These are phyloP conservation scores for Brachionus rubens DNA, from an alignment of 1,140 invertebrate genomes.

Conservation along the genomic window DNA sequence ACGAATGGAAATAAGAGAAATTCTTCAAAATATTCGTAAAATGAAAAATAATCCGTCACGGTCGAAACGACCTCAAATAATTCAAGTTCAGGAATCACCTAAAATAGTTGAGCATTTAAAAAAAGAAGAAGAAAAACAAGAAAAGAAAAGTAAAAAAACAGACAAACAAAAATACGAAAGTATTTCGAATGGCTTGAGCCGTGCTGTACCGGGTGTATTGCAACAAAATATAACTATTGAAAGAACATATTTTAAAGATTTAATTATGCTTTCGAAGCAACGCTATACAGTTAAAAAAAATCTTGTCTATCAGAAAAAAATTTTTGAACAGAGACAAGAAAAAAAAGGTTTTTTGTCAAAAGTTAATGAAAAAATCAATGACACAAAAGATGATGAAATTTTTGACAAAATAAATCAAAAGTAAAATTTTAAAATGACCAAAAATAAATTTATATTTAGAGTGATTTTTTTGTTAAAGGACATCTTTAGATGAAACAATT, in stretches of 20 bases:
- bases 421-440: not conserved
- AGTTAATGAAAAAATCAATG: not conserved
- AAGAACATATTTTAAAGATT: slow-evolving; percentile 9
- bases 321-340: slow-evolving; percentile 13
- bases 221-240: slow-evolving; percentile 31
- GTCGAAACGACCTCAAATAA: not conserved
- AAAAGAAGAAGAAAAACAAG: not conserved
- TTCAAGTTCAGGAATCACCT: not conserved
- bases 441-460: not conserved
- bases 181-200: slow-evolving; percentile 10
- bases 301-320: slow-evolving; percentile 7
- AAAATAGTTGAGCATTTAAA: not conserved
- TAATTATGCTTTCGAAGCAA: slow-evolving; percentile 8
- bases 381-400: not conserved
- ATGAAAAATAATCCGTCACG: not conserved
- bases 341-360: not conserved
- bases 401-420: not conserved
- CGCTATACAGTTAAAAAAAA: not conserved
- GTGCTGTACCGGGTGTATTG: slow-evolving; percentile 18
- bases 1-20: slow-evolving; percentile 16
- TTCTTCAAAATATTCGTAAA: not conserved
- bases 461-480: not conserved
- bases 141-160: not conserved
- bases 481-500: not conserved
- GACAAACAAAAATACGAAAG: not conserved